Conservation (phyloP, 2,888 invertebrate genomes). For the Ichneumoninae sp. region DNA sequence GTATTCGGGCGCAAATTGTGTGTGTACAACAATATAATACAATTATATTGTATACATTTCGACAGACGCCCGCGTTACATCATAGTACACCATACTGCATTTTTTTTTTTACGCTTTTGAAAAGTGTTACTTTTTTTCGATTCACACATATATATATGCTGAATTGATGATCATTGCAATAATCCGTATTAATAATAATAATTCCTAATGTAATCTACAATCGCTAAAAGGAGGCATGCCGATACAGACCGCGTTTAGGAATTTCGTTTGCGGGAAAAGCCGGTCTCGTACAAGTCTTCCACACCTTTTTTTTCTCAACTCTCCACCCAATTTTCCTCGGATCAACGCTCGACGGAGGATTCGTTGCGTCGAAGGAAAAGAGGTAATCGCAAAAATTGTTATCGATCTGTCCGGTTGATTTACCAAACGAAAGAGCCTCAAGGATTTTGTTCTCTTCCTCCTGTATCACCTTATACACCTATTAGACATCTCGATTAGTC, state of each 20-base stretch:
- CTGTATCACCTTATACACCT: conserved; percentile 58
- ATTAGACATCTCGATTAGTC: conserved; percentile 67
- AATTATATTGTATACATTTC: conserved; percentile 65
- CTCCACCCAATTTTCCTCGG: not conserved
- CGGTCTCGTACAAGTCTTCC: conserved; percentile 32
- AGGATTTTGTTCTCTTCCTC: conserved; percentile 29
- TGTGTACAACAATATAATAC: conserved; percentile 60
- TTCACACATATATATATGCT: conserved; percentile 55
- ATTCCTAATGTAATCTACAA: conserved; percentile 65
- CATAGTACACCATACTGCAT: conserved; percentile 41
- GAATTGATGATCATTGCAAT: conserved; percentile 62
- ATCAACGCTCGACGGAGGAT: conserved; percentile 1
- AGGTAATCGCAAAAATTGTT: conserved; percentile 22
- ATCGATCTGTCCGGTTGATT: conserved; percentile 30
- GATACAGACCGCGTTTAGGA: conserved; percentile 32
- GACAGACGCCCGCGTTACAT: conserved; percentile 58
- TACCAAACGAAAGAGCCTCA: conserved; percentile 41
- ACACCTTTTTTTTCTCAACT: not conserved
- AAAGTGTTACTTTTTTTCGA: conserved; percentile 39
- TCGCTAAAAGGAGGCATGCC: conserved; percentile 71
- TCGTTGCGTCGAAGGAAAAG: conserved; percentile 6
- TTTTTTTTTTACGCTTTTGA: conserved; percentile 16
- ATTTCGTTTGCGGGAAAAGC: conserved; percentile 28
- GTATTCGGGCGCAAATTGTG: conserved; percentile 53
- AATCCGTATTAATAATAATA: conserved; percentile 54